These are phyloP conservation scores for Leistus spinibarbis DNA, from an alignment of 2,888 invertebrate genomes.

Conservation along the genomic window DNA sequence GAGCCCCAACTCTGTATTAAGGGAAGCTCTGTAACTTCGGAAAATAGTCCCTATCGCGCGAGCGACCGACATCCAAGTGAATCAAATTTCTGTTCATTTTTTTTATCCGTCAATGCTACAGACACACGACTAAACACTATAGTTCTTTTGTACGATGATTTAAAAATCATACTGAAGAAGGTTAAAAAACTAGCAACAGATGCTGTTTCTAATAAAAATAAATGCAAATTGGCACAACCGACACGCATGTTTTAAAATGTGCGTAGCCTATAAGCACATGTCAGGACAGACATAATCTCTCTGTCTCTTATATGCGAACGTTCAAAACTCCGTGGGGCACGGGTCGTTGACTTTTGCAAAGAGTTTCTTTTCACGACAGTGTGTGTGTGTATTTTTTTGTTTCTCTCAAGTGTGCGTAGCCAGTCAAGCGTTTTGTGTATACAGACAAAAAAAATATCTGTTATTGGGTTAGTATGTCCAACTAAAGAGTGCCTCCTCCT, in stretches of 20 bases:
- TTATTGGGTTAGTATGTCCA: conserved; percentile 38
- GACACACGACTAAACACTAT: too few relatives aligned
- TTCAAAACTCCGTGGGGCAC: conserved; percentile 2
- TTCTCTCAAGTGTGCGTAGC: not conserved
- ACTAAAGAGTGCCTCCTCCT: conserved; percentile 12
- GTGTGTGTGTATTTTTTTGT: not conserved
- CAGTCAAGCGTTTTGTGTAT: conserved; percentile 16
- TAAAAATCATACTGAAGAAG: too few relatives aligned
- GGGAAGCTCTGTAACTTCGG: too few relatives aligned
- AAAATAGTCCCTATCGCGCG: too few relatives aligned
- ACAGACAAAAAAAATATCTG: conserved; percentile 32
- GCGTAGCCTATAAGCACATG: not conserved
- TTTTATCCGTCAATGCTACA: too few relatives aligned
- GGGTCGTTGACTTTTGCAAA: conserved; percentile 30
- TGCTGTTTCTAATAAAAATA: not conserved
- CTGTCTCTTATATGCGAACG: not conserved
- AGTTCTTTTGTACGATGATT: too few relatives aligned
- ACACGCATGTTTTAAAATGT: not conserved
- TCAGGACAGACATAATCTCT: not conserved
- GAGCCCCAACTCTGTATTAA: too few relatives aligned
- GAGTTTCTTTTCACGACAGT: conserved; percentile 32
- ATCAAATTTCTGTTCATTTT: too few relatives aligned
- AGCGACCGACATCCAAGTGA: too few relatives aligned
- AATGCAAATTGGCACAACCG: not conserved
- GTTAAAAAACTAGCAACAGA: too few relatives aligned